These are phyloP conservation scores for Scylla paramamosain DNA, from an alignment of 1,140 invertebrate genomes.

Conservation along the genomic window DNA sequence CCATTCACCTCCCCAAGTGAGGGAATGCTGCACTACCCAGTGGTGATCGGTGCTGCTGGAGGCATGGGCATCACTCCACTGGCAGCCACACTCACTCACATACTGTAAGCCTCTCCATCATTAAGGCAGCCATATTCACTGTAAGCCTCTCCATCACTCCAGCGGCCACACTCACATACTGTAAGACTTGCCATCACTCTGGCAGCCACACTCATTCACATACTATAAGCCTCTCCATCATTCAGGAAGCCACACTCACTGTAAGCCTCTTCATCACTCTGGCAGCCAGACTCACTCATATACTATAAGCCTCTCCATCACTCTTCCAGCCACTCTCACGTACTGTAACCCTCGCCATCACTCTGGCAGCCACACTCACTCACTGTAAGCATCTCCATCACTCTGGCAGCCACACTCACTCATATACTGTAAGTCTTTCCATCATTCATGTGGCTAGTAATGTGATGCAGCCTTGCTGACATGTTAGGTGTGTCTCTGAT, in stretches of 20 bases:
- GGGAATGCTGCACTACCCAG: constrained; percentile 58
- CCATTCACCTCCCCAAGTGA: constrained; percentile 69
- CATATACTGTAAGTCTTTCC: constrained; percentile 45
- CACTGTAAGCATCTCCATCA: neutral
- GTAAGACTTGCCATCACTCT: constrained; percentile 45
- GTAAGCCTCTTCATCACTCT: neutral
- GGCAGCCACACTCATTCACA: constrained; percentile 60
- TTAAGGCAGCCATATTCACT: constrained; percentile 51
- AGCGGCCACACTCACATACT: constrained; percentile 58
- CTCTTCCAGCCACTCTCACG: constrained; percentile 59
- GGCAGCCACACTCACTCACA: constrained; percentile 63
- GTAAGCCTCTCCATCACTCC: constrained; percentile 49
- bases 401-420: constrained; percentile 55
- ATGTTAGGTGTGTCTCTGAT: no score
- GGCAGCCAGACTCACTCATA: constrained; percentile 56
- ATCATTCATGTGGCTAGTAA: no score
- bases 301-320: constrained; percentile 48
- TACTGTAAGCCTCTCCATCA: constrained; percentile 53
- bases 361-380: constrained; percentile 46
- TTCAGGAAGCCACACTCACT: constrained; percentile 47
- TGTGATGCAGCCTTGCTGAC: no score
- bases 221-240: constrained; percentile 48
- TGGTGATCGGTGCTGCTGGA: constrained; percentile 60
- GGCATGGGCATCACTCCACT: constrained; percentile 70
- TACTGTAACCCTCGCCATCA: constrained; percentile 51